Conservation (phyloP, 2,888 invertebrate species). For the Synergus umbraculus region DNA sequence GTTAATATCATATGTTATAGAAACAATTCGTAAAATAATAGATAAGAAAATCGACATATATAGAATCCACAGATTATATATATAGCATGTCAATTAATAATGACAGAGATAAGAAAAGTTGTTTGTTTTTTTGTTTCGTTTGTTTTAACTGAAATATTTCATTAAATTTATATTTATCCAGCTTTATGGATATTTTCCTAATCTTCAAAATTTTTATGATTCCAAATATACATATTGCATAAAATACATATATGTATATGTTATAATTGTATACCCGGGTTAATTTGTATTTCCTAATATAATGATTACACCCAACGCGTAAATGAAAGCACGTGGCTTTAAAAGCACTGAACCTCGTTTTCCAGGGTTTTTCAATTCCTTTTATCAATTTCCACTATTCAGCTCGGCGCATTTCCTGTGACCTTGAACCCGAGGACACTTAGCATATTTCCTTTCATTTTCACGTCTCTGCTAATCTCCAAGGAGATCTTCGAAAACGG, state of each 20-base stretch:
- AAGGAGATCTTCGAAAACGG: constrained; percentile 21
- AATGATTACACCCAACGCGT: not conserved
- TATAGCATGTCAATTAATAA: too few species aligned
- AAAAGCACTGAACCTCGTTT: not conserved
- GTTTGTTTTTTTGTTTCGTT: too few species aligned
- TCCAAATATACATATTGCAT: too few species aligned
- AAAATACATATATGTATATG: too few species aligned
- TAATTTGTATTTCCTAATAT: not conserved
- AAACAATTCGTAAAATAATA: not conserved
- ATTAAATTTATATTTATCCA: too few species aligned
- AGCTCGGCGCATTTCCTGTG: not conserved
- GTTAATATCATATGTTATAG: not conserved
- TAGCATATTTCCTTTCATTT: constrained; percentile 29
- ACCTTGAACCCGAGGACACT: constrained; percentile 24
- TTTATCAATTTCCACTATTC: not conserved
- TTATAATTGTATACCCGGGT: too few species aligned
- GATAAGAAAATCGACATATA: too few species aligned
- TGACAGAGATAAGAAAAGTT: too few species aligned
- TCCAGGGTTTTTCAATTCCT: not conserved
- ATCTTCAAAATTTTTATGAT: too few species aligned
- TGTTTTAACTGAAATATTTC: too few species aligned
- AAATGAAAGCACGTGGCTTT: constrained; percentile 3
- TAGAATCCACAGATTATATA: too few species aligned
- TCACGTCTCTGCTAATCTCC: constrained; percentile 22
- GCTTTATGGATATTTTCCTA: too few species aligned